These are phyloP conservation scores for Eudyptes chrysolophus DNA, from an alignment of 2,113 vertebrate genomes.

Conservation along the genomic window DNA sequence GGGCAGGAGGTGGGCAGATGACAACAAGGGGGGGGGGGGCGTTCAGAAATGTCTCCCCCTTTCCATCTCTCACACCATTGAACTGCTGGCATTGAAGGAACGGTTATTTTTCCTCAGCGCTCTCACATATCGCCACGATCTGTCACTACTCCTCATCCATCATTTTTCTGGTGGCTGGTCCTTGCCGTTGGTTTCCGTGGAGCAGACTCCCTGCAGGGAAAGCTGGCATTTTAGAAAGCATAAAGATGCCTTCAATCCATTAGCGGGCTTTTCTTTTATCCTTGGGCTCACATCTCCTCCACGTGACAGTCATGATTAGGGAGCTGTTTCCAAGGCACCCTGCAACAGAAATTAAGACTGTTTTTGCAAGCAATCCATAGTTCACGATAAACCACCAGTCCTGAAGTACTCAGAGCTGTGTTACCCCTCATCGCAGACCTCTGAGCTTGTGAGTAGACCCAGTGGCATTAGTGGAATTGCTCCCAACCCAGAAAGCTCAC, in stretches of 20 bases:
- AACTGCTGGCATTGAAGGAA: neutral
- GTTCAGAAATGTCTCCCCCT: neutral
- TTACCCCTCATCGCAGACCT: neutral
- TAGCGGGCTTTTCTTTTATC: neutral
- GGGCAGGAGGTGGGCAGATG: neutral
- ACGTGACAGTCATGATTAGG: neutral
- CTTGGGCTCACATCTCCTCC: neutral
- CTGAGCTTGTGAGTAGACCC: neutral
- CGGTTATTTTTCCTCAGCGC: neutral
- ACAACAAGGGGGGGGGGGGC: neutral
- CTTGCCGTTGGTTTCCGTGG: accelerated
- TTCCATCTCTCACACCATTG: neutral
- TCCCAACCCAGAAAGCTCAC: neutral
- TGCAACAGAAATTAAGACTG: slow-evolving; percentile 32
- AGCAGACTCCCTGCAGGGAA: neutral
- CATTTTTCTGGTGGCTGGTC: neutral
- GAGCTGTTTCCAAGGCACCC: neutral
- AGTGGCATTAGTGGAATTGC: neutral
- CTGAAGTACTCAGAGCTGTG: neutral
- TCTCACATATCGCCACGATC: neutral
- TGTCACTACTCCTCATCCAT: neutral
- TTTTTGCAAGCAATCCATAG: neutral
- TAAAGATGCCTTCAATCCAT: neutral
- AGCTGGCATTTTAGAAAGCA: neutral
- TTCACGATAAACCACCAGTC: neutral